Evolutionary conservation across 2,888 invertebrate genomes (phyloP), one percentile per base, ranked within the genome.

Genomic region (Cylindroiulus punctatus): DNA sequence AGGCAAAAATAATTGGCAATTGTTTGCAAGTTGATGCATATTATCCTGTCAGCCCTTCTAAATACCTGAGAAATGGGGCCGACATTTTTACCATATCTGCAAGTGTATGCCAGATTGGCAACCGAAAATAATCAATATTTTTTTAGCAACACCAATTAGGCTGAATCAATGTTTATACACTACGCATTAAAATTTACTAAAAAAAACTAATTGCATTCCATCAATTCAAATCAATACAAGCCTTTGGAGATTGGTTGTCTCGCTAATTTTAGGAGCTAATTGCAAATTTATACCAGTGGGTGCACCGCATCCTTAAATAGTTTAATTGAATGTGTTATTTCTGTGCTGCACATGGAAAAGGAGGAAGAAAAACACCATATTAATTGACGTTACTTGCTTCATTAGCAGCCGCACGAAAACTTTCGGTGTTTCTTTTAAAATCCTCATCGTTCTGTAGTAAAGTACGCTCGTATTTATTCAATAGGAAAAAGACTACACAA

Each of bases 91-190:
- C 22, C 57, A 57, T 57, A 57, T 19, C 57, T 57, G 57, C 22
- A 57, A 57, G 22, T 7, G 57, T 10, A 57, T 57, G 57, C 57
- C 57, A 57, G 57, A 57, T 57, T 57, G 57, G 57, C 57, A 57
- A 57, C 3, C 7, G 22, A 57, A 57, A 22, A 22, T 22, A 57
- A 57, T 57, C 57, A 22, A 57, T 57, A 57, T 22, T 57, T 57
- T 57, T 57, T 22, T 22, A 57, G 57, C 57, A 22, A 7, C 22
- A 57, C 22, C 22, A 57, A 57, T 57, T 57, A 57, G 22, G 57
- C 57, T 57, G 57, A 57, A 57, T 57, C 57, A 57, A 57, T 57
- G 57, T 57, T 57, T 57, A 57, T 57, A 57, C 57, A 57, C 57
- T 57, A 57, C 57, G 17, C 57, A 57, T 57, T 57, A 57, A 57